Evolutionary conservation across 1,140 invertebrate genomes (phyloP).

Genomic region (Tetragonula clypearis): DNA sequence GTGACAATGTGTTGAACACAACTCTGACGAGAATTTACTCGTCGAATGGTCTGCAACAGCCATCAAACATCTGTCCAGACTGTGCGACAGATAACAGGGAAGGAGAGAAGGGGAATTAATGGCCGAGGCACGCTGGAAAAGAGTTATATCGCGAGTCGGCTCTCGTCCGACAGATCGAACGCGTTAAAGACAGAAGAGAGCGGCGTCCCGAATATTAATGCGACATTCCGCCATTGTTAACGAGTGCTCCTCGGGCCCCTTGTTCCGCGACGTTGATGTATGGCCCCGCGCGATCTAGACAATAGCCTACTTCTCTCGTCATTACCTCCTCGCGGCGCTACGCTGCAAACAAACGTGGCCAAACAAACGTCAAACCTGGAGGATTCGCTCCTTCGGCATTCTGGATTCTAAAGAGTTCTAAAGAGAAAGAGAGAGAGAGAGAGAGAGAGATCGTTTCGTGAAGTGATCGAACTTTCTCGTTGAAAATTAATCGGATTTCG

Average conservation of each 20-base stretch:
- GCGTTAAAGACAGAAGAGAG: conserved; percentile 40
- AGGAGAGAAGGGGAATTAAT: conserved; percentile 4
- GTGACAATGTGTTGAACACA: neutral
- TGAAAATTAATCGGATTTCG: no score
- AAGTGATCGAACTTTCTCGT: no score
- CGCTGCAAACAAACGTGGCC: neutral
- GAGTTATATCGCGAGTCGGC: conserved; percentile 3
- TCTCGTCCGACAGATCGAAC: conserved; percentile 3
- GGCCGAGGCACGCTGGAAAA: neutral
- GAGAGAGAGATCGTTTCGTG: no score
- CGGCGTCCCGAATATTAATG: conserved; percentile 39
- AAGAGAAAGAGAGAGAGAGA: no score
- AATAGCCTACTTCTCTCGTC: conserved; percentile 35
- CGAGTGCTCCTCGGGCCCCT: conserved; percentile 17
- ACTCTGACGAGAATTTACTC: conserved; percentile 29
- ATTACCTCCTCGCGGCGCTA: conserved; percentile 11
- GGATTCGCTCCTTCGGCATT: neutral
- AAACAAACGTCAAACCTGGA: neutral
- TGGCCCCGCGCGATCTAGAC: conserved; percentile 30
- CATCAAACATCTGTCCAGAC: conserved; percentile 15
- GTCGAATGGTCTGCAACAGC: neutral
- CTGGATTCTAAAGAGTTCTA: no score
- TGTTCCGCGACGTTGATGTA: conserved; percentile 34
- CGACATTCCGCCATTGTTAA: conserved; percentile 39
- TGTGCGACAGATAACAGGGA: conserved; percentile 6